Evolutionary conservation across 2,797 vertebrate genomes (phyloP).

Genomic region (Cichlasoma orientale): DNA sequence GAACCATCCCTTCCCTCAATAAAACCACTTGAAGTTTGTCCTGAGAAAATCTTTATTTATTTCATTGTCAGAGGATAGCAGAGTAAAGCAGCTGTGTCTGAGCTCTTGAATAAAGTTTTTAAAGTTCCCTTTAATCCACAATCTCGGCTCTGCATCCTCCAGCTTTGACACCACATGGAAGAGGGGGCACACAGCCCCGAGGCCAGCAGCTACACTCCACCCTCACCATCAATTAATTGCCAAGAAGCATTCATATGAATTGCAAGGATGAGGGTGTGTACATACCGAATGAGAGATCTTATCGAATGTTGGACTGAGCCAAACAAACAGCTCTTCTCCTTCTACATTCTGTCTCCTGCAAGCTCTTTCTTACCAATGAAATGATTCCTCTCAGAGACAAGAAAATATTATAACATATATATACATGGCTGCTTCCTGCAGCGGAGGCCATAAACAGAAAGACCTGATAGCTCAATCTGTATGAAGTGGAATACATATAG

Average conservation of each 20-base stretch:
- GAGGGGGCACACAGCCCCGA: slow-evolving; percentile 10
- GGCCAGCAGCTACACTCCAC: slow-evolving; percentile 21
- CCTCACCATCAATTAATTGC: slow-evolving; percentile 52
- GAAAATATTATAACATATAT: too few relatives aligned
- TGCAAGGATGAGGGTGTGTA: slow-evolving; percentile 18
- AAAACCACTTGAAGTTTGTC: slow-evolving; percentile 1
- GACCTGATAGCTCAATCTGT: slow-evolving; percentile 42
- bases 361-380: background rate
- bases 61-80: slow-evolving; percentile 11
- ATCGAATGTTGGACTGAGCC: slow-evolving; percentile 10
- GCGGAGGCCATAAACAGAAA: slow-evolving; percentile 31
- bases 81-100: slow-evolving; percentile 14
- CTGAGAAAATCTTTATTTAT: slow-evolving; percentile 9
- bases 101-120: slow-evolving; percentile 14
- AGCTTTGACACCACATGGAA: slow-evolving; percentile 8
- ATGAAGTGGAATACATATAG: slow-evolving; percentile 6
- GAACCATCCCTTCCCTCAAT: slow-evolving; percentile 12
- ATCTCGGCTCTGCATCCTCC: background rate
- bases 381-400: too few relatives aligned
- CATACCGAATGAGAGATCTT: slow-evolving; percentile 16
- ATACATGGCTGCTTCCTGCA: background rate
- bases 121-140: slow-evolving; percentile 21
- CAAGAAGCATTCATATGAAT: slow-evolving; percentile 36
- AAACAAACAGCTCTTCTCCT: slow-evolving; percentile 20
- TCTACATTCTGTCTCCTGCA: slow-evolving; percentile 10